phyloP scores from a whole-genome alignment of 2,888 invertebrate genomes.

The Adineta ricciae region DNA sequence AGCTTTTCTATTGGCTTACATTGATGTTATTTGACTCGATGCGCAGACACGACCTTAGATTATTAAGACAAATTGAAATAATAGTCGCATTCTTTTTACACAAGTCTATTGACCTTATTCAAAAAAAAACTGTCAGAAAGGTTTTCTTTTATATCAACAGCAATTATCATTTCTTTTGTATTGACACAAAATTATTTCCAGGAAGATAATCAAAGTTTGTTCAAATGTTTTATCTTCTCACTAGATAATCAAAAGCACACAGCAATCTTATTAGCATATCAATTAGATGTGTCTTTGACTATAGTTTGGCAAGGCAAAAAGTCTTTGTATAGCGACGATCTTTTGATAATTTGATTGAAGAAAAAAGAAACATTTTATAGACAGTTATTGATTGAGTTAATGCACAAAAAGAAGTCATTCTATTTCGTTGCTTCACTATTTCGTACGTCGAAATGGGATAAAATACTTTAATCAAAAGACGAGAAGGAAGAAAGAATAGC shows the following conservation, averaged over 20 bases:
- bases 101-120: not conserved
- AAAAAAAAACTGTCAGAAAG: not conserved
- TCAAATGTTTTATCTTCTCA: not conserved
- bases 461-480: no score
- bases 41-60: not conserved
- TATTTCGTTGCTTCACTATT: not conserved
- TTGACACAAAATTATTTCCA: not conserved
- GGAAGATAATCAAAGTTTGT: not conserved
- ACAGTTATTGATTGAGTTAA: not conserved
- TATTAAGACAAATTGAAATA: not conserved
- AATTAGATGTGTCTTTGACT: not conserved
- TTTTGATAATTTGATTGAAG: no score
- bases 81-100: not conserved
- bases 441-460: not conserved
- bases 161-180: not conserved
- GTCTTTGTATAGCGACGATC: no score
- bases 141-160: not conserved
- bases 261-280: not conserved
- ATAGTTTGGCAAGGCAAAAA: not conserved
- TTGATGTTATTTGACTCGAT: not conserved
- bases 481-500: not conserved
- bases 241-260: not conserved
- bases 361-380: not conserved
- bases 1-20: no score
- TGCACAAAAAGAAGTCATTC: not conserved